Evolutionary conservation across 2,113 vertebrate species (phyloP).

Genomic region (Ptyas mucosa): DNA sequence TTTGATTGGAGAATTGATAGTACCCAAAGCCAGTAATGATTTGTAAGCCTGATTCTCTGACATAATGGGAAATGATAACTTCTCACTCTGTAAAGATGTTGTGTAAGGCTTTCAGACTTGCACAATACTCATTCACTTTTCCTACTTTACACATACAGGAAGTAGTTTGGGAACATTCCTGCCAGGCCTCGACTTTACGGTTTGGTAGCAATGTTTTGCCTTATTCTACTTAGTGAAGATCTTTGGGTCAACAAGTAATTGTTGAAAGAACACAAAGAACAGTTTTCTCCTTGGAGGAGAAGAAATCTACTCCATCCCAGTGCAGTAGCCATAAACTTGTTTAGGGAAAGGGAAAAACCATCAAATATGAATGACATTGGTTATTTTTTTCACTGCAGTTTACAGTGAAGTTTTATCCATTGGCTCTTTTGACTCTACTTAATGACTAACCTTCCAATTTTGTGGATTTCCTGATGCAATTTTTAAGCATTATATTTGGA

Average conservation of each 20-base stretch:
- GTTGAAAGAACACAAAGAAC: neutral
- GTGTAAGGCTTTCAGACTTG: neutral
- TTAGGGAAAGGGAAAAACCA: neutral
- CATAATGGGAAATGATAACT: neutral
- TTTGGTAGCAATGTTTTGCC: neutral
- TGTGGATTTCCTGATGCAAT: no score
- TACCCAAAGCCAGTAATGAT: neutral
- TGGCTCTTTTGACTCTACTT: neutral
- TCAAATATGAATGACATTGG: neutral
- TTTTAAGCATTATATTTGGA: no score
- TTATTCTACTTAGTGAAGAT: neutral
- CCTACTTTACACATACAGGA: neutral
- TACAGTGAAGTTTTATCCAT: neutral
- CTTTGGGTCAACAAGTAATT: neutral
- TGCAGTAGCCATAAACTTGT: neutral
- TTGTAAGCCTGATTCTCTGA: neutral
- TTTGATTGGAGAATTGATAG: neutral
- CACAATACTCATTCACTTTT: no score
- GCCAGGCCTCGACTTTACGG: neutral
- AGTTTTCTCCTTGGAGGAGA: neutral
- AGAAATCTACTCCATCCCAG: neutral
- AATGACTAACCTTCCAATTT: neutral
- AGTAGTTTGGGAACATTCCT: neutral
- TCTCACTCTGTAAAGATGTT: neutral
- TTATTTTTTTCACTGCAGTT: neutral